These are phyloP conservation scores for Anticlea derivata DNA, from an alignment of 2,888 invertebrate genomes.

Conservation along the genomic window DNA sequence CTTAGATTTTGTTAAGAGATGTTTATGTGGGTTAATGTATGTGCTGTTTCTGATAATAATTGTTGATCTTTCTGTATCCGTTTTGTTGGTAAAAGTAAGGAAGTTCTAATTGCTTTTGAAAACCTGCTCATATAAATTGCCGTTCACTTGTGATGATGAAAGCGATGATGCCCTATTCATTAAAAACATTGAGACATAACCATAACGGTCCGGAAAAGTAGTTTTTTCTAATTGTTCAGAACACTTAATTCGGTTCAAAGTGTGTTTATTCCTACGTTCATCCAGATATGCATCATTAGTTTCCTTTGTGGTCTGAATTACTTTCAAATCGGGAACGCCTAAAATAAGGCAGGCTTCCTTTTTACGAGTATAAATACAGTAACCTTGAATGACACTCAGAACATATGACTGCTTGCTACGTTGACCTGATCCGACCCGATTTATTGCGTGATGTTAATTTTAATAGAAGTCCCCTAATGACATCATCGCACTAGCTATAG, in stretches of 20 bases:
- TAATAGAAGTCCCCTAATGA: conserved; percentile 31
- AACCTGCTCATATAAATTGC: no score
- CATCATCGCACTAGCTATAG: conserved; percentile 30
- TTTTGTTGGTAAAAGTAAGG: background rate
- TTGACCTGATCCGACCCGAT: conserved; percentile 38
- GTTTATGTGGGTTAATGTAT: conserved; percentile 28
- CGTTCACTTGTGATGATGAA: no score
- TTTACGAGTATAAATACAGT: conserved; percentile 20
- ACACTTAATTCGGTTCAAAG: no score
- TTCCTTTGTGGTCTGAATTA: no score
- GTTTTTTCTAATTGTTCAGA: no score
- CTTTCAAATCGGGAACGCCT: background rate
- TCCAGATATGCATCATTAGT: no score
- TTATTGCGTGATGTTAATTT: conserved; percentile 33
- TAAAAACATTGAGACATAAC: no score
- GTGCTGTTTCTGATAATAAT: conserved; percentile 14
- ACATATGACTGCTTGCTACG: conserved; percentile 13
- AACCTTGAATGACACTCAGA: conserved; percentile 27
- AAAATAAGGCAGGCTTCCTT: conserved; percentile 3
- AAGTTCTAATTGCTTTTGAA: conserved; percentile 1
- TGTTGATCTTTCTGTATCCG: conserved; percentile 4
- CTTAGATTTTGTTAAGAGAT: conserved; percentile 49
- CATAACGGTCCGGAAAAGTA: no score
- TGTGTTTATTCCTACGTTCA: no score
- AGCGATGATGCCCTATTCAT: no score